These are phyloP conservation scores for Sciurus niger DNA, from an alignment of 2,113 vertebrate species.

Conservation along the genomic window DNA sequence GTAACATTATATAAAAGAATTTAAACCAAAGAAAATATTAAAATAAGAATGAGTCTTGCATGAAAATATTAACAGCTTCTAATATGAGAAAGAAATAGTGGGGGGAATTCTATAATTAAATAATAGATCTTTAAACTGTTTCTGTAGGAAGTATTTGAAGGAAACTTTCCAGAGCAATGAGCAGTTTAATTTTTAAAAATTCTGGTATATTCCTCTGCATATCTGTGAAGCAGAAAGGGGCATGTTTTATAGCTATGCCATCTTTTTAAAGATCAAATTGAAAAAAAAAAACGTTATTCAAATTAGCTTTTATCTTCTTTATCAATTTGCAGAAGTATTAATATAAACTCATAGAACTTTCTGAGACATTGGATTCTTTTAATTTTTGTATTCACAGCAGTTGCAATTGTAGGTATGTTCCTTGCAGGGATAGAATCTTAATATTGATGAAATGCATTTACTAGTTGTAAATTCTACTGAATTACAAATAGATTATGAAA, in stretches of 20 bases:
- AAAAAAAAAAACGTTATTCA: conserved; percentile 28
- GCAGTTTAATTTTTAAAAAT: background rate
- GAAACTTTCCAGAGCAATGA: conserved; percentile 17
- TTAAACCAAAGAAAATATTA: conserved; percentile 1
- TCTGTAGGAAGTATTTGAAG: background rate
- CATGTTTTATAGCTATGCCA: background rate
- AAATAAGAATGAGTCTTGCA: background rate
- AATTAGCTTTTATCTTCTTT: conserved; percentile 56
- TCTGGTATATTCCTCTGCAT: background rate
- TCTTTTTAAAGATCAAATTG: background rate
- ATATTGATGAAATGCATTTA: conserved; percentile 18
- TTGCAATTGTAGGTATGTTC: background rate
- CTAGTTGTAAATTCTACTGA: background rate
- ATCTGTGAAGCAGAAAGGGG: background rate
- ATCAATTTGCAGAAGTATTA: background rate
- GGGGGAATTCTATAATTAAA: background rate
- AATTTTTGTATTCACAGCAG: background rate
- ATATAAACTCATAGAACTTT: conserved; percentile 41
- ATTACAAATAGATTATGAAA: conserved; percentile 51
- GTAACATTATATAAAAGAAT: background rate
- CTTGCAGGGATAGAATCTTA: conserved; percentile 5
- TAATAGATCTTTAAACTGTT: background rate
- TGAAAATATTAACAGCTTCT: conserved; percentile 10
- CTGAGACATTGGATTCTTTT: conserved; percentile 23
- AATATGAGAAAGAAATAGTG: background rate